phyloP scores from a whole-genome alignment of 1,140 invertebrate genomes.

The Aphis gossypii region DNA sequence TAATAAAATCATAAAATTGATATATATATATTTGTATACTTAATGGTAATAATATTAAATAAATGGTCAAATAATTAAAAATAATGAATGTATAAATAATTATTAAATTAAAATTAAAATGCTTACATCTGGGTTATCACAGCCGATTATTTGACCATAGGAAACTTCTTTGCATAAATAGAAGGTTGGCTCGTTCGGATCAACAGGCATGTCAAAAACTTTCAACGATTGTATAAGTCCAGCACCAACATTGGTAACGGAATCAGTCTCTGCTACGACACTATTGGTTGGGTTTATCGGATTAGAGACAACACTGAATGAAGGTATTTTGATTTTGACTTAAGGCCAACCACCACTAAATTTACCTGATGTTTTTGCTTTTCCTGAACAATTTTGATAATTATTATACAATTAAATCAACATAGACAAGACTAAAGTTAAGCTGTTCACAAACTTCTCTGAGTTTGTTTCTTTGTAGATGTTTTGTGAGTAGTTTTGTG shows the following conservation, averaged over 20 bases:
- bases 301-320: background rate
- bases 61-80: no score
- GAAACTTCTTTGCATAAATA: conserved; percentile 96
- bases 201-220: conserved; percentile 93
- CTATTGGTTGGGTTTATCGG: background rate
- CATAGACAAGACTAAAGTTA: no score
- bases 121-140: conserved; percentile 86
- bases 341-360: no score
- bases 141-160: conserved; percentile 99
- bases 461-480: conserved; percentile 72
- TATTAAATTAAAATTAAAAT: background rate
- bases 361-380: conserved; percentile 64
- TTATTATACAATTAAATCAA: background rate
- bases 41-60: no score
- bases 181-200: conserved; percentile 96
- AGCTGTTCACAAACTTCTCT: conserved; percentile 68
- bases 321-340: no score
- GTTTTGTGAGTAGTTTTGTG: conserved; percentile 62
- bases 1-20: conserved; percentile 69
- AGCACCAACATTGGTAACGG: background rate
- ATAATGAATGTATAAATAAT: no score
- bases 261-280: background rate
- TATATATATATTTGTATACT: no score
- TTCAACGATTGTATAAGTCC: background rate
- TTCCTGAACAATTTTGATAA: conserved; percentile 60